Evolutionary conservation across 2,797 vertebrate genomes (phyloP).

Genomic region (Lutjanus argentimaculatus): DNA sequence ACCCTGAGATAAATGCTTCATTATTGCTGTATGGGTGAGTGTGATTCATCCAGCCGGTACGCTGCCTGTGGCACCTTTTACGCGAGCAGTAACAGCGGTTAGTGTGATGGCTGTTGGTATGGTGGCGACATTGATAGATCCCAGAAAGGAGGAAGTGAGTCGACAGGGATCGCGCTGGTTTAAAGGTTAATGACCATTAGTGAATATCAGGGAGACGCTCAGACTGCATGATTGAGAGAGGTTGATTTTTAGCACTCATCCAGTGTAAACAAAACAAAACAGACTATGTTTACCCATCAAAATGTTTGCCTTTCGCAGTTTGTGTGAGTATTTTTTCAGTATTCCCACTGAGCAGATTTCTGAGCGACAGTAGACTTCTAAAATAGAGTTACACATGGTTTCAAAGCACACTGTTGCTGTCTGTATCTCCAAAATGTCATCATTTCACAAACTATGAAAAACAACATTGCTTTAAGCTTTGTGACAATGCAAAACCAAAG

Average conservation of each 20-base stretch:
- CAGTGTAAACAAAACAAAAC: slow-evolving; percentile 32
- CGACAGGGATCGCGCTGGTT: slow-evolving; percentile 46
- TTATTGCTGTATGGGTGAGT: slow-evolving; percentile 74
- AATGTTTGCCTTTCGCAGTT: slow-evolving; percentile 46
- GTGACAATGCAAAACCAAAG: neutral
- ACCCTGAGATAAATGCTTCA: slow-evolving; percentile 75
- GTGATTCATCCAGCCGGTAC: slow-evolving; percentile 68
- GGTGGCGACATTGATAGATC: slow-evolving; percentile 66
- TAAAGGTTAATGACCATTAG: slow-evolving; percentile 68
- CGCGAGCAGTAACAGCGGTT: slow-evolving; percentile 56
- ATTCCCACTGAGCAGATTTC: slow-evolving; percentile 21
- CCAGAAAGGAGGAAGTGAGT: slow-evolving; percentile 61
- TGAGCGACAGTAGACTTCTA: neutral
- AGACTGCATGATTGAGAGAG: slow-evolving; percentile 30
- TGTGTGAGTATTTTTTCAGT: slow-evolving; percentile 2
- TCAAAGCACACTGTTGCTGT: slow-evolving; percentile 25
- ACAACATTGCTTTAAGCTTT: neutral
- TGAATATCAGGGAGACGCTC: slow-evolving; percentile 46
- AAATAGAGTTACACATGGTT: slow-evolving; percentile 19
- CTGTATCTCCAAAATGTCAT: slow-evolving; percentile 6
- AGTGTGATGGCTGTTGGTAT: slow-evolving; percentile 53
- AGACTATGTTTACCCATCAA: slow-evolving; percentile 32
- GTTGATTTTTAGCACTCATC: slow-evolving; percentile 46
- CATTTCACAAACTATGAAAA: slow-evolving; percentile 14
- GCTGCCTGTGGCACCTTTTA: slow-evolving; percentile 64